A percentile compares a stretch with the other conserved stretches of the same genome.
phyloP scores from a whole-genome alignment of 2,797 vertebrate species.

The Hypotaenidia philippensis region DNA sequence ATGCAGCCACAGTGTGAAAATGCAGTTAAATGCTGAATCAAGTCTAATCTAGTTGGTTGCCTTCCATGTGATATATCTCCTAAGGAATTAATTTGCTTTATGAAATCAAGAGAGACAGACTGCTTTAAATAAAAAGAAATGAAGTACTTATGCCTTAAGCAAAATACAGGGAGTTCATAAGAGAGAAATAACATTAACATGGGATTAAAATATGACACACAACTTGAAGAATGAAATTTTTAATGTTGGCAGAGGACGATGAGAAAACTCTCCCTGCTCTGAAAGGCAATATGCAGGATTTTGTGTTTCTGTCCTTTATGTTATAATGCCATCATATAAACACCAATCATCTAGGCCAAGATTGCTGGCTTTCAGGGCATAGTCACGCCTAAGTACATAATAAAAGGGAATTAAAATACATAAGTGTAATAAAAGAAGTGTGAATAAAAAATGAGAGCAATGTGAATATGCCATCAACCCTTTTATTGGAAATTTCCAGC shows the following conservation, averaged over 20 bases:
- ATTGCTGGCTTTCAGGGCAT: conserved; percentile 15
- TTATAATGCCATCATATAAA: conserved; percentile 19
- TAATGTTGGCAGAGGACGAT: neutral
- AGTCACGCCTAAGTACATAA: neutral
- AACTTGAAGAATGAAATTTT: neutral
- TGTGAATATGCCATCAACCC: neutral
- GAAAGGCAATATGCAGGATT: neutral
- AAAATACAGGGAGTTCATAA: neutral
- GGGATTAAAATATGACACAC: neutral
- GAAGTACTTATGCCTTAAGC: neutral
- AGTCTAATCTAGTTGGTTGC: neutral
- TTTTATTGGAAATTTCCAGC: conserved; percentile 8
- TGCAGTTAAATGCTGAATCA: neutral
- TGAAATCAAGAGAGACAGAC: neutral
- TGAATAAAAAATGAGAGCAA: neutral
- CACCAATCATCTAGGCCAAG: neutral
- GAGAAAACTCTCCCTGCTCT: neutral
- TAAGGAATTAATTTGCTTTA: neutral
- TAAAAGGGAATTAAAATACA: conserved; percentile 51
- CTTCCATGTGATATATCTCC: neutral
- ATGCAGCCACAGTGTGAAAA: neutral
- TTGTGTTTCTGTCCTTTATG: neutral
- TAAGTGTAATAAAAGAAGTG: conserved; percentile 40
- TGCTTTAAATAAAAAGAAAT: neutral
- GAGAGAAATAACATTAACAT: neutral